Conservation (phyloP, 2,797 vertebrate species). For the Sebastes trivittatus region DNA sequence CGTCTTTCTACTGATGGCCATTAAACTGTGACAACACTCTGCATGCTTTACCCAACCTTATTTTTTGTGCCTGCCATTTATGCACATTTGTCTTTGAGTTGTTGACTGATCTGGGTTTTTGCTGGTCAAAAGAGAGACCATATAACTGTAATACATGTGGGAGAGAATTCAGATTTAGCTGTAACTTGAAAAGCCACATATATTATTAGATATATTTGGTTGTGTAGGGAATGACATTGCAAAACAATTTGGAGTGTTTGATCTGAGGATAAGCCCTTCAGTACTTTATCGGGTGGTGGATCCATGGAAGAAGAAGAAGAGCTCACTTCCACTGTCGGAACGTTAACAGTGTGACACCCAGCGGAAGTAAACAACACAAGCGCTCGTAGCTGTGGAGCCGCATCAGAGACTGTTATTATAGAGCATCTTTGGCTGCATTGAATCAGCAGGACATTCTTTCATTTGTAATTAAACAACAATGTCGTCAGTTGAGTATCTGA, state of each 20-base stretch:
- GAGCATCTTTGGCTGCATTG: too few species aligned
- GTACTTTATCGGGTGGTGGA: background rate
- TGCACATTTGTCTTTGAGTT: background rate
- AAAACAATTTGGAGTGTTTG: too few species aligned
- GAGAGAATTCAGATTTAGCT: too few species aligned
- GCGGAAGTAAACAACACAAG: background rate
- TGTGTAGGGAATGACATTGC: too few species aligned
- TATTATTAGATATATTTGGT: too few species aligned
- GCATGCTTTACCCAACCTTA: background rate
- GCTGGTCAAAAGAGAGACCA: background rate
- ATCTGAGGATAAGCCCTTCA: too few species aligned
- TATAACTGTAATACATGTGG: too few species aligned
- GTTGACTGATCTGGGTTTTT: background rate
- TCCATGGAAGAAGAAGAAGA: background rate
- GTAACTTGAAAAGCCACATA: too few species aligned
- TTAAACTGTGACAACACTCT: background rate
- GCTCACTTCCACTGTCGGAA: background rate
- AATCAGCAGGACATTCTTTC: background rate
- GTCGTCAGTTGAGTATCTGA: background rate
- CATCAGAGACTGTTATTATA: too few species aligned
- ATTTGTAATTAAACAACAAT: background rate
- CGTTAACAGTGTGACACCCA: background rate
- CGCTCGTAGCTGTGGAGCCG: too few species aligned
- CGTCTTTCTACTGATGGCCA: background rate
- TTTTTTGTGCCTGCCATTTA: background rate